These are phyloP conservation scores for Salvelinus fontinalis DNA, from an alignment of 2,113 vertebrate genomes.

Conservation along the genomic window DNA sequence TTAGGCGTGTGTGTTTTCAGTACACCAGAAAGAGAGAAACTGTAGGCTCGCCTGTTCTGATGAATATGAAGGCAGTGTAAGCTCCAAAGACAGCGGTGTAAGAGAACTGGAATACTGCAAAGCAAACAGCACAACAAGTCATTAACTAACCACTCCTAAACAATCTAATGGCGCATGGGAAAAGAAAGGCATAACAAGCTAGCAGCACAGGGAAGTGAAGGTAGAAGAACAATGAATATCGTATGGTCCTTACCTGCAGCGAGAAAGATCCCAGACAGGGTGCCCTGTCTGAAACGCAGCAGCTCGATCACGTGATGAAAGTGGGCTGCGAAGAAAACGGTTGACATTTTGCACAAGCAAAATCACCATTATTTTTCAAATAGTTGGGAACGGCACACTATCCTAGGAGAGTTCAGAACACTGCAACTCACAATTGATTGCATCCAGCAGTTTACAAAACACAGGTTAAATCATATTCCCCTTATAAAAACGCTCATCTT, in stretches of 20 bases:
- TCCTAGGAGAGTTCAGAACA: no score
- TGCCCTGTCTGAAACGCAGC: conserved; percentile 87
- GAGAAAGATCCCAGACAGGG: conserved; percentile 83
- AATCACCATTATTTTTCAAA: no score
- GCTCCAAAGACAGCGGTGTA: conserved; percentile 91
- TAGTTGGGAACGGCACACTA: no score
- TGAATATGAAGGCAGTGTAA: conserved; percentile 90
- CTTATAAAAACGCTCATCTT: no score
- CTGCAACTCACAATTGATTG: no score
- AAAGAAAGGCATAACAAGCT: no score
- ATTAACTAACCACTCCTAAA: background rate
- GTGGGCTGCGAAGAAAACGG: conserved; percentile 65
- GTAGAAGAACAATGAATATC: background rate
- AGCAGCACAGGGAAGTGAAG: background rate
- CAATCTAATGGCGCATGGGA: no score
- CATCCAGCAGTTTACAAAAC: no score
- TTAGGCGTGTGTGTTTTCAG: no score
- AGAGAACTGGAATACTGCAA: conserved; percentile 90
- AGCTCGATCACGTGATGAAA: conserved; percentile 93
- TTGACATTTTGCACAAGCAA: background rate
- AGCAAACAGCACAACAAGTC: conserved; percentile 6
- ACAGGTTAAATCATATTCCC: no score
- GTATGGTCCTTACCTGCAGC: conserved; percentile 79
- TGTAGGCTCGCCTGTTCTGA: conserved; percentile 81
- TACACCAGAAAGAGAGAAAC: background rate